Evolutionary conservation across 2,888 invertebrate species (phyloP), one percentile per base, ranked within the genome.

Genomic region (Glaucopsyche alexis): DNA sequence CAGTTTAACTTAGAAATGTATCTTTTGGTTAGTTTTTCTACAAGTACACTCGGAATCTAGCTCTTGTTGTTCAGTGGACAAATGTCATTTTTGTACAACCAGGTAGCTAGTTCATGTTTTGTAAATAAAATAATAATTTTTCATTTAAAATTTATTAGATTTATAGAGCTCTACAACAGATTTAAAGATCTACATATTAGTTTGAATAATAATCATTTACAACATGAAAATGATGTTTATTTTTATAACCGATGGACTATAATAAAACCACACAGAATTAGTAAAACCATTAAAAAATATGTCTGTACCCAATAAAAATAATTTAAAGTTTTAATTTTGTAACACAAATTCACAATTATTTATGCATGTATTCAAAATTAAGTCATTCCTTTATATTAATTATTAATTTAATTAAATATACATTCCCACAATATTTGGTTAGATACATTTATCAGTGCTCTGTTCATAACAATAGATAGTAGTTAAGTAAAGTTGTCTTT

Each of bases 61-160:
- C 78, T 79, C 79, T 78, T 79, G 80, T 77, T 80, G 77, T 82
- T 77, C 81, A 89, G 81, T 89, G 91, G 91, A 89, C 90, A 90
- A 88, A 88, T 82, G 87, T 89, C 86, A 87, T 82, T 81, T 83
- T 81, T 78, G 82, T 83, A 79, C 78, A 83, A 78, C 60, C 29
- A 13, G 49, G 69, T 45, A 47, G 49, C 49, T 45, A 47, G 2
- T 45, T 45, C 42, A 67, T 72, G 78, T 78, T 75, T 78, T 69
- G 73, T 74, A 50, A 71, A 70, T 64, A 69, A 65, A 40, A 38
- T 19, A 16, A 13, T 70, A 67, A 74, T 72, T 75, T 70, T 80
- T 88, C 85, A 95, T 69, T 29, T 69, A 11, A 2, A 69, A 14
- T 47, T 67, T 8, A 49, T 69, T 29, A 67, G 16, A 45, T 42